Percentiles rank a stretch among this genome's conserved stretches.
phyloP scores from a whole-genome alignment of 2,797 vertebrate genomes.

The Phrynocephalus guinanensis region DNA sequence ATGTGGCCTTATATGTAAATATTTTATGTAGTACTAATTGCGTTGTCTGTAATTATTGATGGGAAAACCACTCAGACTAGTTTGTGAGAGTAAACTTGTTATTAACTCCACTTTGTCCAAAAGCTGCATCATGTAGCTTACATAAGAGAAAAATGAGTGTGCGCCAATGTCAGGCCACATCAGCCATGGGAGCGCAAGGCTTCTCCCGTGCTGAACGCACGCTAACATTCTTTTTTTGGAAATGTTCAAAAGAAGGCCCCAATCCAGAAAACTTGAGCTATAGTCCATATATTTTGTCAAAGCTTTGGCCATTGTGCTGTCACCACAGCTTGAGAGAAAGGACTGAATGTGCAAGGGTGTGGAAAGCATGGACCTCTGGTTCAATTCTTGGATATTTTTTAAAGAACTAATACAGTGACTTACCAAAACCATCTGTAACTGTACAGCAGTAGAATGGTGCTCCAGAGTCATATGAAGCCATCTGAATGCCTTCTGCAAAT shows the following conservation, averaged over 20 bases:
- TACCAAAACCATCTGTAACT: neutral
- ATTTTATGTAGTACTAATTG: constrained; percentile 23
- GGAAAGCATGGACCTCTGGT: neutral
- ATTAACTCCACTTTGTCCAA: neutral
- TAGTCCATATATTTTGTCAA: neutral
- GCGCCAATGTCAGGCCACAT: neutral
- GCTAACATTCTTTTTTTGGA: neutral
- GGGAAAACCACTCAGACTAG: neutral
- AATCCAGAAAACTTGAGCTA: neutral
- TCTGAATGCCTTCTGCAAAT: too few species aligned
- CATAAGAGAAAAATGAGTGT: neutral
- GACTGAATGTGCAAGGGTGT: neutral
- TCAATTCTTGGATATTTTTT: neutral
- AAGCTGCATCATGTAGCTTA: neutral
- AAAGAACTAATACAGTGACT: neutral
- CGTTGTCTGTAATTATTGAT: constrained; percentile 24
- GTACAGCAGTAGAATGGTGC: neutral
- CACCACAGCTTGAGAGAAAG: neutral
- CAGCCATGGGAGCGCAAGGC: neutral
- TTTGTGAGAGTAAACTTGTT: neutral
- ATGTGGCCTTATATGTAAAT: neutral
- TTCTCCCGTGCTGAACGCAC: neutral
- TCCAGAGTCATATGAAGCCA: neutral
- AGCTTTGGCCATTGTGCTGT: neutral
- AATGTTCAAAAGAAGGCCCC: neutral